A percentile compares a stretch with the other conserved stretches of the same genome.
phyloP scores from a whole-genome alignment of 2,797 vertebrate species.

The Bucorvus abyssinicus region DNA sequence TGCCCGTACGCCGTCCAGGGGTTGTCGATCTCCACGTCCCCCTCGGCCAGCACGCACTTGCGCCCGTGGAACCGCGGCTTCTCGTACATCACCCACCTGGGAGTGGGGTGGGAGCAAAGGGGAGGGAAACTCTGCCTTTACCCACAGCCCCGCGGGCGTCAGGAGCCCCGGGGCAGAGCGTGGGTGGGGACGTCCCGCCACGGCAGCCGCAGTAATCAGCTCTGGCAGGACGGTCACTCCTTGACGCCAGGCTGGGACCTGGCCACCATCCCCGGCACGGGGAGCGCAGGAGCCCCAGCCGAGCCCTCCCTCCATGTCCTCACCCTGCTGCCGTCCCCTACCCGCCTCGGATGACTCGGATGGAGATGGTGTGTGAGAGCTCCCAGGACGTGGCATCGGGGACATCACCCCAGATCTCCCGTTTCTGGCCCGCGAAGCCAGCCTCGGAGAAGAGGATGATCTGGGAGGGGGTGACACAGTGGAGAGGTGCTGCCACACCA shows the following conservation, averaged over 20 bases:
- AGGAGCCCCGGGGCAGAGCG: not conserved
- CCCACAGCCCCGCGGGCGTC: accelerated
- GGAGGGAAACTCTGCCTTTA: accelerated
- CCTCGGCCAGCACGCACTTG: slow-evolving; percentile 88
- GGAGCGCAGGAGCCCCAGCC: accelerated
- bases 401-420: slow-evolving; percentile 82
- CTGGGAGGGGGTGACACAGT: slow-evolving; percentile 61
- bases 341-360: slow-evolving; percentile 91
- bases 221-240: accelerated
- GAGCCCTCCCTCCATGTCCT: not conserved
- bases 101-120: not conserved
- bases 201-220: not conserved
- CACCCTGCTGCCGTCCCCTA: slow-evolving; percentile 49
- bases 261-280: accelerated
- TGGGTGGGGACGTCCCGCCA: not conserved
- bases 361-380: slow-evolving; percentile 83
- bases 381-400: slow-evolving; percentile 84
- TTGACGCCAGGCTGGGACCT: not conserved
- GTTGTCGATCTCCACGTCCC: slow-evolving; percentile 83
- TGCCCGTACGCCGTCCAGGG: slow-evolving; percentile 63
- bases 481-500: not conserved
- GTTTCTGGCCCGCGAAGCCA: slow-evolving; percentile 79
- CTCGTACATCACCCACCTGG: slow-evolving; percentile 93
- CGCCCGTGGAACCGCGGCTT: slow-evolving; percentile 88
- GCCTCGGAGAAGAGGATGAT: slow-evolving; percentile 85